phyloP scores from a whole-genome alignment of 2,113 vertebrate genomes.

The Pomatostomus ruficeps region DNA sequence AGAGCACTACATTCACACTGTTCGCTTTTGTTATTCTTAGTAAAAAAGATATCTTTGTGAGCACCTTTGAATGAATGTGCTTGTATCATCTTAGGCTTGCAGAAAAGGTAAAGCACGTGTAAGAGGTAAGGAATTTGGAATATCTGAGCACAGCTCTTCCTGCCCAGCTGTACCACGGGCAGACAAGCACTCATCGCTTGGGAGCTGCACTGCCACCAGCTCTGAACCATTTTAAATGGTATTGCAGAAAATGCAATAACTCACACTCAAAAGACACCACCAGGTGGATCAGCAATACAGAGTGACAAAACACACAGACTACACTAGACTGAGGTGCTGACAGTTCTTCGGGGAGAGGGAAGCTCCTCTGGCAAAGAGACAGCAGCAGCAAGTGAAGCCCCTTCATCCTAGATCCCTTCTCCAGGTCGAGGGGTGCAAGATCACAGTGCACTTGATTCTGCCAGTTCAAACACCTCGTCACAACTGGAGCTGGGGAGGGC shows the following conservation, averaged over 20 bases:
- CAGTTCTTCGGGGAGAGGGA: background rate
- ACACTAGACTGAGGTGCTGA: background rate
- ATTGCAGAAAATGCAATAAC: background rate
- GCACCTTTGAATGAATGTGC: background rate
- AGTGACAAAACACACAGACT: background rate
- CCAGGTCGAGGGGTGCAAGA: rapidly evolving
- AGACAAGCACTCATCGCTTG: background rate
- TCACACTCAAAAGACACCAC: background rate
- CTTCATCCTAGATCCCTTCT: background rate
- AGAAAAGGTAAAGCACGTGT: background rate
- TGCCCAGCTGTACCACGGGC: background rate
- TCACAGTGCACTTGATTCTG: rapidly evolving
- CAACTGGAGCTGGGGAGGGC: background rate
- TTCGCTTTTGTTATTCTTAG: background rate
- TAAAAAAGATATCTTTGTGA: background rate
- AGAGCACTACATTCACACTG: background rate
- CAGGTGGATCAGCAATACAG: background rate
- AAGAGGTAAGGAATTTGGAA: background rate
- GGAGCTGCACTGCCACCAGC: background rate
- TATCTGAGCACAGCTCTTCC: background rate
- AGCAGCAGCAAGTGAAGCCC: background rate
- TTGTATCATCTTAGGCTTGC: background rate
- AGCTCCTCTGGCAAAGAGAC: background rate
- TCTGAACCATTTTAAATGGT: background rate
- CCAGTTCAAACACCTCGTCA: background rate